Evolutionary conservation across 2,888 invertebrate species (phyloP).

Genomic region (Chydorus sphaericus): DNA sequence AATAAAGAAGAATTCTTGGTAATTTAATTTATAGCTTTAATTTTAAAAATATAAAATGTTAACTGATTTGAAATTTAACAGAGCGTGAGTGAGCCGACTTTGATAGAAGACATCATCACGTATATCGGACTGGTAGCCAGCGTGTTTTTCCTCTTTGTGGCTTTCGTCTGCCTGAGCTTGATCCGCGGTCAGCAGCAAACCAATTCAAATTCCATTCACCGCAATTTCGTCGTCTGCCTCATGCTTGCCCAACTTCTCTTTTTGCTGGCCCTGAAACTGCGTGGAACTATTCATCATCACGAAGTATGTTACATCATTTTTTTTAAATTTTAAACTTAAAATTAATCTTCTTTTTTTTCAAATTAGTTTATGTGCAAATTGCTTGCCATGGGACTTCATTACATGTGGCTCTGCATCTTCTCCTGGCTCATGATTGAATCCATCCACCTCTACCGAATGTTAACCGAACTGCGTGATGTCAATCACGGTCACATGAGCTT

Average conservation of each 20-base stretch:
- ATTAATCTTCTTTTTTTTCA: constrained; percentile 10
- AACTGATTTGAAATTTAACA: constrained; percentile 10
- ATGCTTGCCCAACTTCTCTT: constrained; percentile 74
- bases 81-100: constrained; percentile 60
- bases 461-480: constrained; percentile 89
- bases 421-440: constrained; percentile 87
- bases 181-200: constrained; percentile 59
- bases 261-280: constrained; percentile 69
- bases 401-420: constrained; percentile 79
- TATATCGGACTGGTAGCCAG: constrained; percentile 78
- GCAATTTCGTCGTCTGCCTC: constrained; percentile 80
- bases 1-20: constrained; percentile 14
- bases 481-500: constrained; percentile 87
- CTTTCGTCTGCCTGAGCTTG: constrained; percentile 63
- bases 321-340: neutral
- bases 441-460: constrained; percentile 79
- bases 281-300: constrained; percentile 61
- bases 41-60: neutral
- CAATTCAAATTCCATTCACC: constrained; percentile 85
- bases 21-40: neutral
- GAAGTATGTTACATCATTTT: constrained; percentile 40
- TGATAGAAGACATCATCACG: constrained; percentile 71
- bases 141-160: constrained; percentile 57
- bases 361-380: constrained; percentile 66
- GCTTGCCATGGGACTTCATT: constrained; percentile 78